These are phyloP conservation scores for Furnarius figulus DNA, from an alignment of 2,113 vertebrate species.

Conservation along the genomic window DNA sequence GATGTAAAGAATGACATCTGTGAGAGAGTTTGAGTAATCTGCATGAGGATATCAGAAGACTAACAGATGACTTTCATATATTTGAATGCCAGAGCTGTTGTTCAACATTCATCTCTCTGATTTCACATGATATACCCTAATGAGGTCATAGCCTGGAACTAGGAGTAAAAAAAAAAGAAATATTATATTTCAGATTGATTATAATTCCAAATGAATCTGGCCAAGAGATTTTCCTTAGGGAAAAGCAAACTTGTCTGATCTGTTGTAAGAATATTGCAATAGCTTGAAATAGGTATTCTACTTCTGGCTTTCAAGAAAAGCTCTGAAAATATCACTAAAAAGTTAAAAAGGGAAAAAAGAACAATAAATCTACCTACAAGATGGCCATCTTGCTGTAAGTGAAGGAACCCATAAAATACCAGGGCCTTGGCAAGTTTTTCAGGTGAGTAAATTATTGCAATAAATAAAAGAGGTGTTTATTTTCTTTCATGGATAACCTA, in stretches of 20 bases:
- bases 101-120: slow-evolving; percentile 35
- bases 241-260: not conserved
- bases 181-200: not conserved
- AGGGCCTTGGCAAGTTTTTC: not conserved
- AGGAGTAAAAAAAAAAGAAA: not conserved
- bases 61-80: slow-evolving; percentile 39
- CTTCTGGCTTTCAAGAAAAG: not conserved
- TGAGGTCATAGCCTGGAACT: slow-evolving; percentile 22
- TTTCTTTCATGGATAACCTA: not conserved
- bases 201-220: not conserved
- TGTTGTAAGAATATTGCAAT: not conserved
- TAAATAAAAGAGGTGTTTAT: not conserved
- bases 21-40: slow-evolving; percentile 5
- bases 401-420: not conserved
- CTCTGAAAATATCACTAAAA: not conserved
- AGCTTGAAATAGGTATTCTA: not conserved
- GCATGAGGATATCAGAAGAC: not conserved
- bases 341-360: not conserved
- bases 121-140: slow-evolving; percentile 35
- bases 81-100: slow-evolving; percentile 24
- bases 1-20: slow-evolving; percentile 19
- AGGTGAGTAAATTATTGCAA: not conserved
- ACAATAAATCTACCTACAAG: not conserved
- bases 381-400: not conserved
- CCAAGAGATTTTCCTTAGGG: not conserved